Evolutionary conservation across 2,113 vertebrate species (phyloP).

Genomic region (Diphyllodes magnificus): DNA sequence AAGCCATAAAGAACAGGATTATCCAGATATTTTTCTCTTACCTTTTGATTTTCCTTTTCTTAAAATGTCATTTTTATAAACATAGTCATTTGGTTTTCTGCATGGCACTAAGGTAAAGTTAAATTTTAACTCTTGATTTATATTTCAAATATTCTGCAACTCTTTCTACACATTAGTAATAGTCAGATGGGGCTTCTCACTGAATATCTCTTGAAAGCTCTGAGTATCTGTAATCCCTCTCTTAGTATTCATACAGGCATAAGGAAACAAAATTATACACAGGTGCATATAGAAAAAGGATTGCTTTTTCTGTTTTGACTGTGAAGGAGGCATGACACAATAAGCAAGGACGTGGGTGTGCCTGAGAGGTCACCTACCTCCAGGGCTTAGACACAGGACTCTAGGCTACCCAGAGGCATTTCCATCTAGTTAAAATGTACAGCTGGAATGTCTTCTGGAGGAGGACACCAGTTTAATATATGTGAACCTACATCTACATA

Average conservation of each 20-base stretch:
- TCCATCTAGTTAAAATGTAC: background rate
- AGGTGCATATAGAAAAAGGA: background rate
- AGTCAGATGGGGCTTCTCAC: background rate
- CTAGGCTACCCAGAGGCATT: background rate
- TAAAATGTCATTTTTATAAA: background rate
- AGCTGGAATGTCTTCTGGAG: background rate
- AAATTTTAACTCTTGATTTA: background rate
- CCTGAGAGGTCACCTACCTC: background rate
- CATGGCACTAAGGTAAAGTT: background rate
- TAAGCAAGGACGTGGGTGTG: background rate
- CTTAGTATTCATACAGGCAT: background rate
- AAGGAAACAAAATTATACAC: background rate
- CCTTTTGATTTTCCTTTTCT: background rate
- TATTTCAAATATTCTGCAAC: background rate
- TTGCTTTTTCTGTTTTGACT: background rate
- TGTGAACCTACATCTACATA: background rate
- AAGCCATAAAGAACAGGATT: background rate
- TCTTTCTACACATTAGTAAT: background rate
- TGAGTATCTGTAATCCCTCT: background rate
- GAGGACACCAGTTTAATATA: background rate
- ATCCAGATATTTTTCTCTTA: background rate
- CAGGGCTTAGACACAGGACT: background rate
- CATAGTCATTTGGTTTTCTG: background rate
- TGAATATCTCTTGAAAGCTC: background rate
- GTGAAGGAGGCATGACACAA: background rate